Percentiles rank a stretch among this genome's conserved stretches.
These are phyloP conservation scores for Microcebus tavaratra DNA, from an alignment of 2,113 vertebrate species.

Conservation along the genomic window DNA sequence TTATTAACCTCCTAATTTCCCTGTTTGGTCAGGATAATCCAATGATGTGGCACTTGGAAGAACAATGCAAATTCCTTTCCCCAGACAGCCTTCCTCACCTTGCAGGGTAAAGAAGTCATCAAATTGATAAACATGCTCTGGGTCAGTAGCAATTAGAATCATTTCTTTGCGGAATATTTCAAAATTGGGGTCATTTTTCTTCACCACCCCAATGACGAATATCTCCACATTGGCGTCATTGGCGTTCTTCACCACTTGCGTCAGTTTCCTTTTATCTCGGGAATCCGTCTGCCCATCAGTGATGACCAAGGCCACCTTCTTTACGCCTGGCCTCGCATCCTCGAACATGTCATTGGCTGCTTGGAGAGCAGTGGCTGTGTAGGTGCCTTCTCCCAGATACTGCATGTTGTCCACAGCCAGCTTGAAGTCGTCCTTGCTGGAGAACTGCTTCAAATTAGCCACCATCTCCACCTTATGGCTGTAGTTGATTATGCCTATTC, in stretches of 20 bases:
- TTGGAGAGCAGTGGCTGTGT: constrained; percentile 88
- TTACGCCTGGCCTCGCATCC: constrained; percentile 78
- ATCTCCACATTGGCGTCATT: constrained; percentile 83
- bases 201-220: constrained; percentile 89
- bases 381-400: constrained; percentile 91
- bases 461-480: constrained; percentile 88
- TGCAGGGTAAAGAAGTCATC: constrained; percentile 89
- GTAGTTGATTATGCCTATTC: constrained; percentile 90
- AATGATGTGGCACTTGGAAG: background rate
- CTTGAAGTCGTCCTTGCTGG: constrained; percentile 83
- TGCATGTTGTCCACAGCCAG: constrained; percentile 86
- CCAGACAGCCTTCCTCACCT: constrained; percentile 81
- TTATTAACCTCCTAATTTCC: background rate
- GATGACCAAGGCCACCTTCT: constrained; percentile 89
- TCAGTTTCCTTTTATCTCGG: constrained; percentile 83
- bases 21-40: background rate
- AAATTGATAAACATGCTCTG: constrained; percentile 89
- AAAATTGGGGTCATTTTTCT: constrained; percentile 84
- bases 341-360: constrained; percentile 84
- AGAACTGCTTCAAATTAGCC: constrained; percentile 84
- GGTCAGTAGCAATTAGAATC: constrained; percentile 89
- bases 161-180: constrained; percentile 86
- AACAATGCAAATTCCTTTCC: background rate
- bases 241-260: constrained; percentile 78
- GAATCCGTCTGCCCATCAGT: constrained; percentile 88